These are phyloP conservation scores for Patiria pectinifera DNA, from an alignment of 53 echinoderm and acorn worm species.

Conservation along the genomic window DNA sequence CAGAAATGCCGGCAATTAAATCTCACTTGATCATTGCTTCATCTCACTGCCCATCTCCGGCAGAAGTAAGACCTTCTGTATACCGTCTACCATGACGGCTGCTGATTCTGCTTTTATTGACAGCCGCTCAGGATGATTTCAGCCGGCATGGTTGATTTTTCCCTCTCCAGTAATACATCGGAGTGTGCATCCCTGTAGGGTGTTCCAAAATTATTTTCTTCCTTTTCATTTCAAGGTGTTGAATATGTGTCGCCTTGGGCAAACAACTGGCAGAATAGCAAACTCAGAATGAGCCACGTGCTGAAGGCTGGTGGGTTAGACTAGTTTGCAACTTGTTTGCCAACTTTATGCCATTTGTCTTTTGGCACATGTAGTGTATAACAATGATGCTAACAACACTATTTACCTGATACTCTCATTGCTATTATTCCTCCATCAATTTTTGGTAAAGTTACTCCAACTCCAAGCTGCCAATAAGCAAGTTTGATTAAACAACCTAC, in stretches of 20 bases:
- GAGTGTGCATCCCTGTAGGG: neutral
- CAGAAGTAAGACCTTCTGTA: neutral
- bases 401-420: too few species aligned
- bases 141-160: conserved; percentile 9
- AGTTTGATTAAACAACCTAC: too few species aligned
- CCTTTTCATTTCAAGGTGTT: conserved; percentile 2
- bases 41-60: neutral
- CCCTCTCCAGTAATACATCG: neutral
- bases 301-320: neutral
- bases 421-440: neutral
- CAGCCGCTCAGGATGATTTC: conserved; percentile 20
- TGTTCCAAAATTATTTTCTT: conserved; percentile 16
- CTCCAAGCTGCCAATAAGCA: too few species aligned
- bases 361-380: too few species aligned
- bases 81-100: neutral
- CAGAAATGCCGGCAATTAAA: conserved; percentile 63
- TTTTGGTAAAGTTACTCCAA: neutral
- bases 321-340: neutral
- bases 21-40: conserved; percentile 43
- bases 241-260: conserved; percentile 2
- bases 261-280: neutral
- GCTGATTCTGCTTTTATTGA: conserved; percentile 30
- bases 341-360: neutral
- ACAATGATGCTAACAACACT: too few species aligned
- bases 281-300: neutral